Percentiles rank a stretch among this genome's conserved stretches.
Evolutionary conservation across 1,140 invertebrate species (phyloP).

Genomic region (Oreohelix idahoensis): DNA sequence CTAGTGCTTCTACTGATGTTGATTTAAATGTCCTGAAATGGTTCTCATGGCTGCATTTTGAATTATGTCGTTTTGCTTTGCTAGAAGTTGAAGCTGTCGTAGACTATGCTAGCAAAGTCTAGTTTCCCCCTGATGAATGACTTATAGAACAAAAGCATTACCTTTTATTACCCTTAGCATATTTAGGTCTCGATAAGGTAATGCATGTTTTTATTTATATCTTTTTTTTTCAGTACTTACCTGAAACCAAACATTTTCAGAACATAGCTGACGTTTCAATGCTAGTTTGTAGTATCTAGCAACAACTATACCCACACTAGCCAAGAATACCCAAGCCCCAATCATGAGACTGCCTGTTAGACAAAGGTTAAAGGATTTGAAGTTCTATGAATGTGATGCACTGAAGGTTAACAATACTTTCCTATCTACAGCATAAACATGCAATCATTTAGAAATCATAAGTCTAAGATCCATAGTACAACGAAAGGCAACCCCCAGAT

Average conservation of each 20-base stretch:
- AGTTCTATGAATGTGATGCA: neutral
- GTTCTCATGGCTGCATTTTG: too few relatives aligned
- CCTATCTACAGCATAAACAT: neutral
- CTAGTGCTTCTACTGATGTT: too few relatives aligned
- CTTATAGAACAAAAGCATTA: neutral
- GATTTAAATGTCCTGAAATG: too few relatives aligned
- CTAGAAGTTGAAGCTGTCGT: neutral
- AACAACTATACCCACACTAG: constrained; percentile 88
- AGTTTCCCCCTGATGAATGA: too few relatives aligned
- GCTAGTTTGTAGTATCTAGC: constrained; percentile 93
- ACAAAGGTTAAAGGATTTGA: neutral
- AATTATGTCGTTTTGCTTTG: too few relatives aligned
- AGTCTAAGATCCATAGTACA: neutral
- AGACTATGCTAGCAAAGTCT: neutral
- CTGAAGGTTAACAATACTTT: neutral
- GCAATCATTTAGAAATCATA: neutral
- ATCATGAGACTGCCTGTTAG: constrained; percentile 82
- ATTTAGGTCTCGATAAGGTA: neutral
- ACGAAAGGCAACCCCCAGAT: neutral
- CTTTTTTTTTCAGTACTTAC: constrained; percentile 47
- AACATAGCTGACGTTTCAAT: constrained; percentile 85
- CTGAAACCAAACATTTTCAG: constrained; percentile 93
- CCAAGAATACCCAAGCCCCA: constrained; percentile 90
- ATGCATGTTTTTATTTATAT: neutral
- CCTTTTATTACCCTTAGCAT: too few relatives aligned